A percentile compares a stretch with the other conserved stretches of the same genome.
phyloP scores from a whole-genome alignment of 2,113 vertebrate species.

The Electrona antarctica region DNA sequence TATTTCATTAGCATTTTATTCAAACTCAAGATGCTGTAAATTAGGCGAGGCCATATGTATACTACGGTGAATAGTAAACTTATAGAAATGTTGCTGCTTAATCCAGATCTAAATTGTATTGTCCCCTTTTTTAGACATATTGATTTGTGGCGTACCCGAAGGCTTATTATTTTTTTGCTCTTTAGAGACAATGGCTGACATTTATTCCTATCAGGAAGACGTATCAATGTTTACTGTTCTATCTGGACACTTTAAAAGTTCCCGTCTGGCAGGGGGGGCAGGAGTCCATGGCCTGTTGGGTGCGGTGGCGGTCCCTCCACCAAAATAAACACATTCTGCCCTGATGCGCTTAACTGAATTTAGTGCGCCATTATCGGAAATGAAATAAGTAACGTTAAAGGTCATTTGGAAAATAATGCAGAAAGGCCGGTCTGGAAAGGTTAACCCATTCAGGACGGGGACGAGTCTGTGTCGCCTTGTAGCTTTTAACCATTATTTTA shows the following conservation, averaged over 20 bases:
- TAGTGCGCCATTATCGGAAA: slow-evolving; percentile 78
- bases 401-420: slow-evolving; percentile 81
- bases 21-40: slow-evolving; percentile 15
- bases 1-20: slow-evolving; percentile 69
- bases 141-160: slow-evolving; percentile 3
- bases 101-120: not conserved
- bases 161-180: slow-evolving; percentile 11
- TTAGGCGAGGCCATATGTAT: not conserved
- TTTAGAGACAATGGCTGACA: slow-evolving; percentile 1
- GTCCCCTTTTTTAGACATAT: slow-evolving; percentile 6
- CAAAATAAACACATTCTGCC: slow-evolving; percentile 78
- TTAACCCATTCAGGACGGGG: slow-evolving; percentile 51
- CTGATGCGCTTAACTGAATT: slow-evolving; percentile 77
- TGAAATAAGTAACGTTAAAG: slow-evolving; percentile 80
- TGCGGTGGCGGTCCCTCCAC: slow-evolving; percentile 50
- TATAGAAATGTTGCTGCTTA: not conserved
- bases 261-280: slow-evolving; percentile 37
- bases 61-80: not conserved
- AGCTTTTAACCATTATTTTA: no score
- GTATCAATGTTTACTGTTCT: slow-evolving; percentile 41
- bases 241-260: slow-evolving; percentile 31
- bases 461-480: no score
- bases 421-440: slow-evolving; percentile 78
- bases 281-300: slow-evolving; percentile 52
- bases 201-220: slow-evolving; percentile 39